Evolutionary conservation across 2,888 invertebrate species (phyloP).

Genomic region (Hydroisotoma schaefferi): DNA sequence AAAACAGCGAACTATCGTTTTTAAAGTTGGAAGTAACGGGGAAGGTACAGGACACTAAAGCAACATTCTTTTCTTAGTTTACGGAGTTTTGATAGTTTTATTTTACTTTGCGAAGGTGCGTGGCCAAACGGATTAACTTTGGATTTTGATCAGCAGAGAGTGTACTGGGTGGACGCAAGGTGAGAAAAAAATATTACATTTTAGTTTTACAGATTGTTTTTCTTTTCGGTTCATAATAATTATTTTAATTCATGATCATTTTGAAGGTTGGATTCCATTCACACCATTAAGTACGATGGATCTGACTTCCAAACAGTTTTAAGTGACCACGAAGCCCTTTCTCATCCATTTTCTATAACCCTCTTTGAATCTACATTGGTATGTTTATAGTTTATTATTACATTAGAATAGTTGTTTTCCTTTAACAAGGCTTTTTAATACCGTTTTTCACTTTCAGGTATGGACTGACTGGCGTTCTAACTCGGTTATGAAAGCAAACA

Average conservation of each 20-base stretch:
- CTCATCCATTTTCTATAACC: constrained; percentile 85
- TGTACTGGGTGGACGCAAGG: constrained; percentile 84
- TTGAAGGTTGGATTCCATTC: constrained; percentile 74
- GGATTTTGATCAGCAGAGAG: constrained; percentile 67
- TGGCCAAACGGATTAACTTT: constrained; percentile 83
- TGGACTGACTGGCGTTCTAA: constrained; percentile 68
- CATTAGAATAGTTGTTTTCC: not conserved
- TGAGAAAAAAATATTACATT: constrained; percentile 40
- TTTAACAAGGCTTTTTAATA: not conserved
- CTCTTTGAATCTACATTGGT: constrained; percentile 82
- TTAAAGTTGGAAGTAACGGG: constrained; percentile 58
- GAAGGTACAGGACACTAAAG: constrained; percentile 52
- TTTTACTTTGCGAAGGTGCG: constrained; percentile 57
- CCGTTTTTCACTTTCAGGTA: not conserved
- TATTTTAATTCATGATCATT: not conserved
- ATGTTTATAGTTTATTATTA: constrained; percentile 57
- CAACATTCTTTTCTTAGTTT: not conserved
- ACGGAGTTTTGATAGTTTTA: not conserved
- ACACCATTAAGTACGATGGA: constrained; percentile 78
- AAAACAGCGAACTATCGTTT: constrained; percentile 61
- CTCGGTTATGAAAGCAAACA: constrained; percentile 79
- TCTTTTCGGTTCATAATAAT: not conserved
- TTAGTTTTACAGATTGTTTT: not conserved
- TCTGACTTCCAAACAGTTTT: constrained; percentile 66
- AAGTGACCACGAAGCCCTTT: constrained; percentile 68